Conservation (phyloP, 2,113 vertebrate genomes). For the Butastur rufipennis region DNA sequence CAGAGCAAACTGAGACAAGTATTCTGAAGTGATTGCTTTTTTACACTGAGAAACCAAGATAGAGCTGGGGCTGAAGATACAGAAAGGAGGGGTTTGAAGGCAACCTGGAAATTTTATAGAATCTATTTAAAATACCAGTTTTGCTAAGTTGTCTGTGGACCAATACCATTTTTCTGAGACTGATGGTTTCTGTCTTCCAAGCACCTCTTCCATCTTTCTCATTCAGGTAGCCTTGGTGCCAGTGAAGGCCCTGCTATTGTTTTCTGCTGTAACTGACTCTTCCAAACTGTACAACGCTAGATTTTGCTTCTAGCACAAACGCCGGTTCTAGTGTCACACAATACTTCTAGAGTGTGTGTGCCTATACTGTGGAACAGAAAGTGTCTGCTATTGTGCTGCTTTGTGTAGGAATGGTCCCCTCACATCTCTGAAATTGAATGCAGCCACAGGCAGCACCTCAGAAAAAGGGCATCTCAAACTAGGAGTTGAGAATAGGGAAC, state of each 20-base stretch:
- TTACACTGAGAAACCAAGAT: background rate
- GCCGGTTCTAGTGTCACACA: background rate
- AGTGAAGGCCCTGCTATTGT: background rate
- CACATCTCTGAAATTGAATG: background rate
- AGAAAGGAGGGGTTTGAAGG: background rate
- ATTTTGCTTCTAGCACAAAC: background rate
- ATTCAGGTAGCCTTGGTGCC: background rate
- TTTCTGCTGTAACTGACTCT: background rate
- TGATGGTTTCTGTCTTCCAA: background rate
- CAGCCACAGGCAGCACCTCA: background rate
- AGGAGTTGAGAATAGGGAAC: background rate
- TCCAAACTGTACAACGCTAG: background rate
- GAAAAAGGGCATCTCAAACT: background rate
- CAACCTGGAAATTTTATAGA: background rate
- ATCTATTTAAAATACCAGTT: background rate
- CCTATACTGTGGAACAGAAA: background rate
- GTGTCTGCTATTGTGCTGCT: background rate
- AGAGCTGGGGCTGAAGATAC: background rate
- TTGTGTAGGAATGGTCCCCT: background rate
- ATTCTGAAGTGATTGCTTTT: background rate
- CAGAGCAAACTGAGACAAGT: background rate
- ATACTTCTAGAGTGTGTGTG: background rate
- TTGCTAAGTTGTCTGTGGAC: background rate
- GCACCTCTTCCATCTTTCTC: background rate
- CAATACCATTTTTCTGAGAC: background rate